These are phyloP conservation scores for Sipha flava DNA, from an alignment of 1,140 invertebrate genomes.

Conservation along the genomic window DNA sequence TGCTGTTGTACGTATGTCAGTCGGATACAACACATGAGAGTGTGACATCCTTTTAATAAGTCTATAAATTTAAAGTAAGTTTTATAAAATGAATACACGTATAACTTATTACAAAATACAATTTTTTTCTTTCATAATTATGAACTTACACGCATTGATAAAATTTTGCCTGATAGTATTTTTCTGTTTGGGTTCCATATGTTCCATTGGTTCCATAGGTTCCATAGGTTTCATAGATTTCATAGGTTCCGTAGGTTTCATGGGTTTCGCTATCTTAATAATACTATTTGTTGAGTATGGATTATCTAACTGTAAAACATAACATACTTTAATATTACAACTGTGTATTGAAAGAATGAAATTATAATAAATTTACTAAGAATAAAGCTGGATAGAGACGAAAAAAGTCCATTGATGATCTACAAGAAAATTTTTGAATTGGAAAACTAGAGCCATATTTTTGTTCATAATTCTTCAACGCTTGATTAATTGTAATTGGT, in stretches of 20 bases:
- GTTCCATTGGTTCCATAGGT: too few relatives aligned
- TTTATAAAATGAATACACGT: too few relatives aligned
- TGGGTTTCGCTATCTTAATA: neutral
- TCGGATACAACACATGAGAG: too few relatives aligned
- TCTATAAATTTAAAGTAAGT: too few relatives aligned
- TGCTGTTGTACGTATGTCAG: too few relatives aligned
- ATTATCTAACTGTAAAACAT: neutral
- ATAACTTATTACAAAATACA: too few relatives aligned
- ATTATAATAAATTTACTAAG: neutral
- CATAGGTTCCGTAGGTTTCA: too few relatives aligned
- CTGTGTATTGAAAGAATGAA: neutral
- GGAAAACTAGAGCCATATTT: neutral
- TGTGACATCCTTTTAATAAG: too few relatives aligned
- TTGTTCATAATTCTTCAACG: neutral
- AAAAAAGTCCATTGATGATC: slow-evolving; percentile 9
- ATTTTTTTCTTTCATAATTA: too few relatives aligned
- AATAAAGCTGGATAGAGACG: neutral
- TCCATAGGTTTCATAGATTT: too few relatives aligned
- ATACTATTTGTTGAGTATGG: neutral
- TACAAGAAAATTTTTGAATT: neutral
- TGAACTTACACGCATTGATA: neutral
- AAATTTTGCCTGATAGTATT: neutral
- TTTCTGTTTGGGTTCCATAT: neutral
- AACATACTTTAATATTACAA: neutral
- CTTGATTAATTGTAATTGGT: neutral